Percentiles rank a stretch among this genome's conserved stretches.
Evolutionary conservation across 2,113 vertebrate species (phyloP).

Genomic region (Himantopus leucocephalus): DNA sequence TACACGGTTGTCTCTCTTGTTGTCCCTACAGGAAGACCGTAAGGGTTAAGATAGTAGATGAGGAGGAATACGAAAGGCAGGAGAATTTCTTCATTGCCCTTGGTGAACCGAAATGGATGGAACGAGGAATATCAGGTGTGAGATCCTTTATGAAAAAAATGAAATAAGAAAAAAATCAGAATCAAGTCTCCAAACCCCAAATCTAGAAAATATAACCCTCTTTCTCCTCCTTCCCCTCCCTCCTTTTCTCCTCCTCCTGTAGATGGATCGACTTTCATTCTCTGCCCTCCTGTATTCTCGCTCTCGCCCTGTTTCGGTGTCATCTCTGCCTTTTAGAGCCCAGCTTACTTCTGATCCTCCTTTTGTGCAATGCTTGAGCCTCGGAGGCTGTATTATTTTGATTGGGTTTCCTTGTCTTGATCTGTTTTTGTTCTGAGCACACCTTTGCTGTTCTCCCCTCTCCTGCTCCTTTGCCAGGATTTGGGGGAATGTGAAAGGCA

Average conservation of each 20-base stretch:
- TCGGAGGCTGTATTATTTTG: background rate
- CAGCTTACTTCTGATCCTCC: conserved; percentile 68
- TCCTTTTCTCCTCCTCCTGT: conserved; percentile 65
- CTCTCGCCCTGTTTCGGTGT: conserved; percentile 76
- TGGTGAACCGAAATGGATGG: conserved; percentile 94
- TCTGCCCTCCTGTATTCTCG: conserved; percentile 73
- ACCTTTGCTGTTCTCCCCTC: conserved; percentile 11
- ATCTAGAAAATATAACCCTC: conserved; percentile 41
- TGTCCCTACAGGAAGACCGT: conserved; percentile 93
- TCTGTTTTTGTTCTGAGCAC: background rate
- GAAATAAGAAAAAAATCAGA: conserved; percentile 13
- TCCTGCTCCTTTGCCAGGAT: conserved; percentile 23
- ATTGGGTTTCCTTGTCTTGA: conserved; percentile 15
- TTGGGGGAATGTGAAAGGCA: conserved; percentile 43
- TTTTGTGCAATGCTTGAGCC: conserved; percentile 66
- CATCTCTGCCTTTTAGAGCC: conserved; percentile 74
- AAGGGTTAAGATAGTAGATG: conserved; percentile 99
- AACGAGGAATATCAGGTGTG: conserved; percentile 91
- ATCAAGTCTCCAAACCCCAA: conserved; percentile 26
- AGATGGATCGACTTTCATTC: conserved; percentile 40
- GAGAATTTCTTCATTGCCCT: conserved; percentile 99
- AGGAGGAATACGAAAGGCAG: conserved; percentile 99
- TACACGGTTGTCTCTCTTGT: conserved; percentile 80
- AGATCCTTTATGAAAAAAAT: conserved; percentile 72
- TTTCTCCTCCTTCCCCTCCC: conserved; percentile 28